These are phyloP conservation scores for Oreortyx pictus DNA, from an alignment of 2,797 vertebrate genomes.

Conservation along the genomic window DNA sequence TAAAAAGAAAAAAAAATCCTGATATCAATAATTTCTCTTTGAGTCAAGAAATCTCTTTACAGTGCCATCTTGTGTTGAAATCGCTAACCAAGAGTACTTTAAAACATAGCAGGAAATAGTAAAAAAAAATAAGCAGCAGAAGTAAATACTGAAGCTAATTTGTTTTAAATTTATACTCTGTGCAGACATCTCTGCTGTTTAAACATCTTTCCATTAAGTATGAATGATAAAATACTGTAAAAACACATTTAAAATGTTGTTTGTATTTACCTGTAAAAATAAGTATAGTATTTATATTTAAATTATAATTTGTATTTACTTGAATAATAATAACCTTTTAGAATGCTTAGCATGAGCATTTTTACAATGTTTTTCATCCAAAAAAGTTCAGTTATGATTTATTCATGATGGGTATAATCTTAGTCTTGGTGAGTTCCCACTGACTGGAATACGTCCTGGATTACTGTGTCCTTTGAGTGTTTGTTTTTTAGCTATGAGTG, in stretches of 20 bases:
- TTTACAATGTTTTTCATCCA: not conserved
- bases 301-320: not conserved
- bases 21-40: not conserved
- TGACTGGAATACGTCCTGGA: not conserved
- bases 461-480: not conserved
- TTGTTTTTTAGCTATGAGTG: not conserved
- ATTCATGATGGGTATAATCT: not conserved
- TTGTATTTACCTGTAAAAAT: not conserved
- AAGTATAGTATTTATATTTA: not conserved
- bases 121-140: not conserved
- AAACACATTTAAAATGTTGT: not conserved
- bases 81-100: not conserved
- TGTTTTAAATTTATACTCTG: not conserved
- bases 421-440: rapidly evolving
- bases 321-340: not conserved
- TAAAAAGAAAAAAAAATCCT: not conserved
- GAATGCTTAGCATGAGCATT: not conserved
- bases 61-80: conserved; percentile 65
- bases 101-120: not conserved
- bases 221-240: not conserved
- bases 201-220: not conserved
- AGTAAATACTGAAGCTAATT: not conserved
- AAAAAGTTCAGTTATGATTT: not conserved
- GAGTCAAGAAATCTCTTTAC: not conserved
- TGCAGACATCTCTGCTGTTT: not conserved